phyloP scores from a whole-genome alignment of 2,888 invertebrate genomes.

The Empis stercorea region DNA sequence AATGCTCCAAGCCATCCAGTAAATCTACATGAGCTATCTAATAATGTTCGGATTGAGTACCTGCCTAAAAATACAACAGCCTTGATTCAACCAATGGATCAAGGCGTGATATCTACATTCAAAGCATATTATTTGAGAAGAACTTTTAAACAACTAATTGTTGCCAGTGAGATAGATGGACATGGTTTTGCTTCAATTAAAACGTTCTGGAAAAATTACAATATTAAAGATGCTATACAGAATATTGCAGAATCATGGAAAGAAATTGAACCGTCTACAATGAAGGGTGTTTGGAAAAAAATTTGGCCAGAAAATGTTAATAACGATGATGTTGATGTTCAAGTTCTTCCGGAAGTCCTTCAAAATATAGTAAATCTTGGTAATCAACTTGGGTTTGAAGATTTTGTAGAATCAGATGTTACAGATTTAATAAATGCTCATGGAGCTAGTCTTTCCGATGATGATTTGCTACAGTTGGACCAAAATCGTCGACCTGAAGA shows the following conservation, averaged over 20 bases:
- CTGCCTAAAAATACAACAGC: not conserved
- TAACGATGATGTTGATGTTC: not conserved
- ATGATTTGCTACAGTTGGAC: conserved; percentile 2
- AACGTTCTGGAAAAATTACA: not conserved
- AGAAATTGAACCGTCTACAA: conserved; percentile 8
- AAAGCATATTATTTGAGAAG: not conserved
- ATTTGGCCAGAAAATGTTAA: conserved; percentile 12
- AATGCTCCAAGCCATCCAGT: conserved; percentile 1
- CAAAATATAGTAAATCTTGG: not conserved
- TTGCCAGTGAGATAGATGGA: not conserved
- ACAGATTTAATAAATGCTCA: conserved; percentile 15
- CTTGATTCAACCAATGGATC: not conserved
- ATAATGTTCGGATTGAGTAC: not conserved
- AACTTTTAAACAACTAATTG: not conserved
- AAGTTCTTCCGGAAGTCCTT: not conserved
- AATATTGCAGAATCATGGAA: conserved; percentile 5
- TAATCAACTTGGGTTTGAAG: not conserved
- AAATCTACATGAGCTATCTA: not conserved
- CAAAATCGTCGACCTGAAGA: not conserved
- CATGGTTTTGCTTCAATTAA: not conserved
- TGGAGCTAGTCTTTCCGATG: conserved; percentile 15
- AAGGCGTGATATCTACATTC: not conserved
- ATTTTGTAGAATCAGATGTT: not conserved
- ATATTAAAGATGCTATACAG: not conserved
- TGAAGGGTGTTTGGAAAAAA: conserved; percentile 12